Evolutionary conservation across 2,113 vertebrate species (phyloP).

Genomic region (Calyptomena viridis): DNA sequence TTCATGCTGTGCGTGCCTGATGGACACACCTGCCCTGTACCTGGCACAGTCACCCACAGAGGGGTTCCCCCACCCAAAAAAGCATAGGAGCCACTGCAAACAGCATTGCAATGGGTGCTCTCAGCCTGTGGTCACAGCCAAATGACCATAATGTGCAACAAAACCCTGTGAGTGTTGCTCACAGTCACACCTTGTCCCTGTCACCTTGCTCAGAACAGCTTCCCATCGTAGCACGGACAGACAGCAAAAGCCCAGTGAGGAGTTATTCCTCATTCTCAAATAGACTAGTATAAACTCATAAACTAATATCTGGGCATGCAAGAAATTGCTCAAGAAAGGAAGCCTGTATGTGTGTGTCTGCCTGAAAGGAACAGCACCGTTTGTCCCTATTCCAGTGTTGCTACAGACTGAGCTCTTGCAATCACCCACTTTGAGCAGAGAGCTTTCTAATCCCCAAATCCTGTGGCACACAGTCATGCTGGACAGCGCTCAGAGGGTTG

Average conservation of each 20-base stretch:
- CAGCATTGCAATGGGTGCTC: background rate
- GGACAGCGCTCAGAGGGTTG: background rate
- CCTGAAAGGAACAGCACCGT: background rate
- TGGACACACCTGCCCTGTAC: background rate
- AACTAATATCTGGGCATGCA: background rate
- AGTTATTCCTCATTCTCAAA: background rate
- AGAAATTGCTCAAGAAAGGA: no score
- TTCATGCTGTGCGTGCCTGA: fast-evolving
- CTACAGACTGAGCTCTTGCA: background rate
- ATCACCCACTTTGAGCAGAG: background rate
- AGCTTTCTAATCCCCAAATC: background rate
- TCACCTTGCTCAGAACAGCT: background rate
- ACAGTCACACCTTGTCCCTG: background rate
- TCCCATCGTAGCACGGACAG: background rate
- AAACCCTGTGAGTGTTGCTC: background rate
- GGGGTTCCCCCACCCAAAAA: background rate
- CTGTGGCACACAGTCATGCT: background rate
- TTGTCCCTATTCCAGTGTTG: fast-evolving
- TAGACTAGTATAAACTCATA: background rate
- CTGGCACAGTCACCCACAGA: background rate
- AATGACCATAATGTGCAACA: background rate
- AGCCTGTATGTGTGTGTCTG: background rate
- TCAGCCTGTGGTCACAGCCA: no score
- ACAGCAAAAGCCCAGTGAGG: background rate
- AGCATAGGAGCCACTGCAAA: background rate